These are phyloP conservation scores for Pluvianellus socialis DNA, from an alignment of 2,113 vertebrate species.

Conservation along the genomic window DNA sequence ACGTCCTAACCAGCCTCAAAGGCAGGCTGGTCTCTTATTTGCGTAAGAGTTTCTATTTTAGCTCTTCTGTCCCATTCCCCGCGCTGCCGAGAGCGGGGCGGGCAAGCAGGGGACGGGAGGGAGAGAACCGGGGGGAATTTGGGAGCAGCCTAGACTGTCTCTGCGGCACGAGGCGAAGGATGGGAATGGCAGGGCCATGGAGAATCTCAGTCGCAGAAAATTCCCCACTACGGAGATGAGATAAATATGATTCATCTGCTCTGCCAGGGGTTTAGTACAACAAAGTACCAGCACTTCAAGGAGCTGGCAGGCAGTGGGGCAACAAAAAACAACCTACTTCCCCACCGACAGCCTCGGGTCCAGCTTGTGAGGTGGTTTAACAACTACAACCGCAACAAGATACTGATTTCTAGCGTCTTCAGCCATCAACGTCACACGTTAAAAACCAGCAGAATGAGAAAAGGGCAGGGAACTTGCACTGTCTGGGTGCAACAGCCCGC, in stretches of 20 bases:
- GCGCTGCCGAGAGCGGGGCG: background rate
- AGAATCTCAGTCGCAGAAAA: background rate
- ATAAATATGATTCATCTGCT: background rate
- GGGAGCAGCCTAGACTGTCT: background rate
- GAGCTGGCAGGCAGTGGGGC: background rate
- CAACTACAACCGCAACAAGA: background rate
- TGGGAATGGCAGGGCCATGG: background rate
- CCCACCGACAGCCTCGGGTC: accelerated
- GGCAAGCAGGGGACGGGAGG: background rate
- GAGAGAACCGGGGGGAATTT: background rate
- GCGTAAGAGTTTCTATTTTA: slow-evolving; percentile 31
- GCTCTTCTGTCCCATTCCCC: background rate
- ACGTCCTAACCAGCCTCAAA: background rate
- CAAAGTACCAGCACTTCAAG: background rate
- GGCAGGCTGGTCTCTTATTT: background rate
- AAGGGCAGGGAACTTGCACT: background rate
- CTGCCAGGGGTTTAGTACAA: background rate
- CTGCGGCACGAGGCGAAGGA: background rate
- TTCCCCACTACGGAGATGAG: background rate
- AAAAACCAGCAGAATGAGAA: background rate
- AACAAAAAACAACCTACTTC: background rate
- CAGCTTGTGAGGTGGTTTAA: background rate
- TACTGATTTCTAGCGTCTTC: background rate
- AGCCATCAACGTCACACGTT: background rate
- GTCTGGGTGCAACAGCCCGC: background rate